These are phyloP conservation scores for Potorous gilbertii DNA, from an alignment of 2,797 vertebrate genomes.

Conservation along the genomic window DNA sequence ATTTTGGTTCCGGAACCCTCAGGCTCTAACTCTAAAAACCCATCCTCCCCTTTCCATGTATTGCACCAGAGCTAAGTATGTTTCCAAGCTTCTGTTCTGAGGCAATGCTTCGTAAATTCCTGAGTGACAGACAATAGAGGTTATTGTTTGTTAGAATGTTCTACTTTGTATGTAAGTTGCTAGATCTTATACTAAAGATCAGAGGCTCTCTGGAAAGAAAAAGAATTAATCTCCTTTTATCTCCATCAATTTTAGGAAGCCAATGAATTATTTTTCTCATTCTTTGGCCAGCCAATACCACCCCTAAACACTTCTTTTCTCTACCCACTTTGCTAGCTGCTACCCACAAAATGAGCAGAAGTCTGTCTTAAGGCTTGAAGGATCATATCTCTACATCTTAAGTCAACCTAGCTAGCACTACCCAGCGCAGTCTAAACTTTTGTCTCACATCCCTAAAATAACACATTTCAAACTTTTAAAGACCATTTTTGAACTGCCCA, in stretches of 20 bases:
- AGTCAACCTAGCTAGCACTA: background rate
- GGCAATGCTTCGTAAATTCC: background rate
- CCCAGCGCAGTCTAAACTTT: background rate
- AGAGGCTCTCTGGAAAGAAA: background rate
- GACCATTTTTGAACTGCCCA: background rate
- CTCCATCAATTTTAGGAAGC: background rate
- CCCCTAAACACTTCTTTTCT: background rate
- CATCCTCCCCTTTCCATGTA: background rate
- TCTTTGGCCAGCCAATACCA: background rate
- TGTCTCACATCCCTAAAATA: background rate
- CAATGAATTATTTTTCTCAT: background rate
- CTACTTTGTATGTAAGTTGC: background rate
- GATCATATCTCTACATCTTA: background rate
- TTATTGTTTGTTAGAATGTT: background rate
- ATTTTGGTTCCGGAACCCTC: background rate
- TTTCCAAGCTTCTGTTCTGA: background rate
- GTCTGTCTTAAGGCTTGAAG: background rate
- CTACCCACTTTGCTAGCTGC: background rate
- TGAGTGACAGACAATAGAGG: background rate
- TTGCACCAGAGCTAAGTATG: background rate
- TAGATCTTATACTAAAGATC: background rate
- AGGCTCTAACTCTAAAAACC: background rate
- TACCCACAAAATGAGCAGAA: background rate
- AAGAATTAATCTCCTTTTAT: background rate
- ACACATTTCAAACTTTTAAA: background rate